Percentiles rank a stretch among this genome's conserved stretches.
These are phyloP conservation scores for Argyresthia albistria DNA, from an alignment of 2,888 invertebrate species.

Conservation along the genomic window DNA sequence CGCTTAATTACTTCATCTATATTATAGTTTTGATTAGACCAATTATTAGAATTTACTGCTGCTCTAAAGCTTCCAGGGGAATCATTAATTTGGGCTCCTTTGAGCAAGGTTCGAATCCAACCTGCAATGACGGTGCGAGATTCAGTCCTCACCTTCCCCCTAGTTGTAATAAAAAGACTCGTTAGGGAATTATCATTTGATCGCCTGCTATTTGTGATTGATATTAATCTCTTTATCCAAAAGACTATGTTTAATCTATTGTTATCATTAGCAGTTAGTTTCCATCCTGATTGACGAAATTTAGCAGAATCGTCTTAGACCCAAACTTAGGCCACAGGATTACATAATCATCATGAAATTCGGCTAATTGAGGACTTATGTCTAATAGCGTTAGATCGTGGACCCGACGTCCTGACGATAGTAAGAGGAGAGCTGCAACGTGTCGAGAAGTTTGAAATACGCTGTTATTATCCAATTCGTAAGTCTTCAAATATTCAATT, in stretches of 20 bases:
- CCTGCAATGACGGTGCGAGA: slow-evolving; percentile 11
- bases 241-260: slow-evolving; percentile 8
- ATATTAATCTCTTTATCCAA: slow-evolving; percentile 7
- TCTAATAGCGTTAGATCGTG: slow-evolving; percentile 9
- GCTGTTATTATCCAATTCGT: slow-evolving; percentile 1
- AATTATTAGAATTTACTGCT: background rate
- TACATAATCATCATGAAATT: slow-evolving; percentile 4
- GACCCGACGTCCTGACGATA: slow-evolving; percentile 11
- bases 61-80: slow-evolving; percentile 9
- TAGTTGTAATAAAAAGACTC: slow-evolving; percentile 8
- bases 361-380: background rate
- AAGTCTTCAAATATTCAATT: background rate
- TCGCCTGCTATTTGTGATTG: background rate
- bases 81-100: slow-evolving; percentile 6
- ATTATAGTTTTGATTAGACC: background rate
- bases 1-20: background rate
- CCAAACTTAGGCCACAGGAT: slow-evolving; percentile 11
- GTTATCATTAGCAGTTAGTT: slow-evolving; percentile 6
- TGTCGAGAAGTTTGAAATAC: slow-evolving; percentile 5
- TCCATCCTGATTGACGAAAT: slow-evolving; percentile 15
- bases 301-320: slow-evolving; percentile 15
- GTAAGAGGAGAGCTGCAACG: slow-evolving; percentile 7
- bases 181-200: background rate
- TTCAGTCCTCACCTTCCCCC: slow-evolving; percentile 8
- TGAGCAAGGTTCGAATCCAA: slow-evolving; percentile 9